Evolutionary conservation across 2,113 vertebrate genomes (phyloP).

Genomic region (Triplophysa dalaica): DNA sequence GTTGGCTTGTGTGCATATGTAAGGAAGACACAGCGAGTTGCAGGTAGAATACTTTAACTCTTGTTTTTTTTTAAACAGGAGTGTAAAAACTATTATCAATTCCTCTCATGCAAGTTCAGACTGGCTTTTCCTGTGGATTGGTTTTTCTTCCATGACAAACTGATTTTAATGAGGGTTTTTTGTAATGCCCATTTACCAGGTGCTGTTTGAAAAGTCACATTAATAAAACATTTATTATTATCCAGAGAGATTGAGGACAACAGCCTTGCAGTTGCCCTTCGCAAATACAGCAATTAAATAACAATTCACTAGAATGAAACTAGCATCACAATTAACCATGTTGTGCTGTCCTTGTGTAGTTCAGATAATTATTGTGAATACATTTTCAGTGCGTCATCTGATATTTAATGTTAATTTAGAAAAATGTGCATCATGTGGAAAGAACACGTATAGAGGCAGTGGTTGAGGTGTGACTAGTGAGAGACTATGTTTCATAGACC

Average conservation of each 20-base stretch:
- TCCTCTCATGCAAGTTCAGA: constrained; percentile 50
- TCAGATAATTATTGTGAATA: background rate
- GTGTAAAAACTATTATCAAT: background rate
- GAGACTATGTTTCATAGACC: too few species aligned
- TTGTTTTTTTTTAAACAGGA: background rate
- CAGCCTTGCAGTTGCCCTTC: background rate
- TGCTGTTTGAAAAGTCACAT: constrained; percentile 18
- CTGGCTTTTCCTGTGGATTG: constrained; percentile 17
- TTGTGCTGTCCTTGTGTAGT: too few species aligned
- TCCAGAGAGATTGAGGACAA: background rate
- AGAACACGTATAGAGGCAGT: too few species aligned
- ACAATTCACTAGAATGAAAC: background rate
- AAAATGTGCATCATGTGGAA: background rate
- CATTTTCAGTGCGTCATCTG: background rate
- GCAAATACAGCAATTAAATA: background rate
- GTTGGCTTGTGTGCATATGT: constrained; percentile 3
- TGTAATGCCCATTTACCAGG: constrained; percentile 2
- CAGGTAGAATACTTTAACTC: background rate
- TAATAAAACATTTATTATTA: constrained; percentile 31
- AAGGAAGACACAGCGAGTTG: background rate
- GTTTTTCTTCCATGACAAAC: constrained; percentile 9
- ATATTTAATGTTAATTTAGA: background rate
- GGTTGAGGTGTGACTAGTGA: too few species aligned
- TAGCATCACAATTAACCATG: too few species aligned
- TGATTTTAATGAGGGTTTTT: constrained; percentile 26